A percentile compares a stretch with the other conserved stretches of the same genome.
phyloP scores from a whole-genome alignment of 2,113 vertebrate species.

The Xenus cinereus region DNA sequence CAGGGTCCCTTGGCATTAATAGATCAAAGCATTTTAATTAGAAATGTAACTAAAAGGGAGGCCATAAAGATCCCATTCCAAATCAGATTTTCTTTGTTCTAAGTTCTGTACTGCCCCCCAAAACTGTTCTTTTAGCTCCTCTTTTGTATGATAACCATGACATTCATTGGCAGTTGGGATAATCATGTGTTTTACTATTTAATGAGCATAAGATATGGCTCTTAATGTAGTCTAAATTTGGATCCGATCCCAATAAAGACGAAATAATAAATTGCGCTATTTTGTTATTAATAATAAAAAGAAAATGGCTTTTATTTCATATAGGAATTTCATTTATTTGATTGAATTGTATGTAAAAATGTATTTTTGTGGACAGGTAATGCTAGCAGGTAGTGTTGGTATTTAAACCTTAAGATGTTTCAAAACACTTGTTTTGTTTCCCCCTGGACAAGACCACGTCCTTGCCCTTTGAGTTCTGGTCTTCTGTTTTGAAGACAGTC shows the following conservation, averaged over 20 bases:
- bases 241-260: slow-evolving; percentile 12
- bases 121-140: slow-evolving; percentile 31
- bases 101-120: not conserved
- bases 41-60: slow-evolving; percentile 74
- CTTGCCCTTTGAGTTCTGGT: not conserved
- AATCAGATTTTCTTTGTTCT: slow-evolving; percentile 49
- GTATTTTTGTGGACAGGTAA: not conserved
- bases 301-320: not conserved
- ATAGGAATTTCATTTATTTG: not conserved
- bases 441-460: not conserved
- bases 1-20: slow-evolving; percentile 67
- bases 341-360: not conserved
- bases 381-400: not conserved
- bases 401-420: slow-evolving; percentile 12
- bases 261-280: not conserved
- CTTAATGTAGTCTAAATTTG: slow-evolving; percentile 10
- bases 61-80: slow-evolving; percentile 47
- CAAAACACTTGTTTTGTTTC: not conserved
- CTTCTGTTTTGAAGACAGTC: not conserved
- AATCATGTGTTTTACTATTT: slow-evolving; percentile 1
- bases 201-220: slow-evolving; percentile 25
- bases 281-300: slow-evolving; percentile 29
- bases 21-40: slow-evolving; percentile 79
- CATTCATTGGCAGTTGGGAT: slow-evolving; percentile 33
- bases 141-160: not conserved